A percentile compares a stretch with the other conserved stretches of the same genome.
Conservation (phyloP, 2,888 invertebrate species). For the Spisula solida region DNA sequence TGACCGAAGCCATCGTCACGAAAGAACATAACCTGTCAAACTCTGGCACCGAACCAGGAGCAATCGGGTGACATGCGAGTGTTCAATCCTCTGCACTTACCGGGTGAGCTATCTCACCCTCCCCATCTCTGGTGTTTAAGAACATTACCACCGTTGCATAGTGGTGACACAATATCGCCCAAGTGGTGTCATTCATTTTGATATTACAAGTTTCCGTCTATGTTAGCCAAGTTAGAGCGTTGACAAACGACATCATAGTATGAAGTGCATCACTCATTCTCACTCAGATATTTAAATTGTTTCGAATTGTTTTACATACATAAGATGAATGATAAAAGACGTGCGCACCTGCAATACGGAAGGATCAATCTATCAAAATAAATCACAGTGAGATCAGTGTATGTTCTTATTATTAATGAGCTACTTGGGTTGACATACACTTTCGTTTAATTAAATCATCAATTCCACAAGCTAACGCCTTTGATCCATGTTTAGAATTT, state of each 20-base stretch:
- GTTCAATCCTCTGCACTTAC: no score
- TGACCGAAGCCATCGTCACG: no score
- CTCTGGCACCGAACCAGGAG: no score
- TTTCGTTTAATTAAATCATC: constrained; percentile 42
- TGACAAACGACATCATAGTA: background rate
- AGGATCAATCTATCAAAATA: constrained; percentile 13
- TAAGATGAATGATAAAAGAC: constrained; percentile 28
- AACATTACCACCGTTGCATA: no score
- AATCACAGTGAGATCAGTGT: constrained; percentile 10
- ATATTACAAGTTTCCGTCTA: background rate
- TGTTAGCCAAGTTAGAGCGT: background rate
- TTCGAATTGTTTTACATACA: constrained; percentile 14
- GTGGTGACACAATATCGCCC: no score
- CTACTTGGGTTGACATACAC: background rate
- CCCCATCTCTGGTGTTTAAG: no score
- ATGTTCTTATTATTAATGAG: constrained; percentile 31
- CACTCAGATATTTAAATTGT: background rate
- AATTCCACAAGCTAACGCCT: constrained; percentile 24
- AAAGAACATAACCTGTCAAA: no score
- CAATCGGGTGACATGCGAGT: no score
- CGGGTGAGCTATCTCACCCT: no score
- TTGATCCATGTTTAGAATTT: constrained; percentile 4
- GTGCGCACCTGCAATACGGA: constrained; percentile 26
- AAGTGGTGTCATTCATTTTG: no score
- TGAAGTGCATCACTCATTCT: constrained; percentile 3